Base-by-base conservation (phyloP, 2,797 vertebrate genomes). In the Premnoplex brunnescens region DNA sequence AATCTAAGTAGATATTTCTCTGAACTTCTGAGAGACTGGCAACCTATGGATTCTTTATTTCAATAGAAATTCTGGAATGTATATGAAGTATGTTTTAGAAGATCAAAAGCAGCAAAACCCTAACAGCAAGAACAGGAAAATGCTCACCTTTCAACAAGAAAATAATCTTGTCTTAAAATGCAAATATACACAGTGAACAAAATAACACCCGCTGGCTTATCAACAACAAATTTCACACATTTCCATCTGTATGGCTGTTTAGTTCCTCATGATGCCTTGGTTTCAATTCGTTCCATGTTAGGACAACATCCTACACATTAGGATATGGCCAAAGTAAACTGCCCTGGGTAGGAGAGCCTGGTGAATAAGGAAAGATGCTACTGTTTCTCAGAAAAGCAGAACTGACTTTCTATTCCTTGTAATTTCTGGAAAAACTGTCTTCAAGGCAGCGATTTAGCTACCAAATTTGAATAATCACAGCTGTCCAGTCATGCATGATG, bases 1-100 rank as follows among this genome's bases (percentile, higher is more conserved):
- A 83, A 88, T 55, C 56, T 82, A 73, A 93, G 92, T 90, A 97
- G 91, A 96, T 96, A 85, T 83, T 96, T 91, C 75, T 94, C 55
- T 80, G 72, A 96, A 76, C 34, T 58, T 92, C 74, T 90, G 36
- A 22, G 60, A 88, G n/a, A 85, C 28, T 67, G 64, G 17, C 34
- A 88, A 34, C 8, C 49, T 91, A 28, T 41, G 63, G 88, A 63
- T 83, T 88, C n/a, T 51, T 67, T 24, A 79, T 15, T 34, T 55
- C 22, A 88, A 52, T 0, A 63, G 28, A 49, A 68, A 75, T 49
- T 66, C 37, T 77, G 7, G 16, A 68, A 20, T 14, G 14, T 39
- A 32, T 44, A 72, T 21, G n/a, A 69, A 82, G 51, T 28, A 46
- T 4, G 0, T 69, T 68, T 59, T 59, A 51, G 36, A 92, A 77